These are phyloP conservation scores for Charanyca ferruginea DNA, from an alignment of 2,888 invertebrate species.

Conservation along the genomic window DNA sequence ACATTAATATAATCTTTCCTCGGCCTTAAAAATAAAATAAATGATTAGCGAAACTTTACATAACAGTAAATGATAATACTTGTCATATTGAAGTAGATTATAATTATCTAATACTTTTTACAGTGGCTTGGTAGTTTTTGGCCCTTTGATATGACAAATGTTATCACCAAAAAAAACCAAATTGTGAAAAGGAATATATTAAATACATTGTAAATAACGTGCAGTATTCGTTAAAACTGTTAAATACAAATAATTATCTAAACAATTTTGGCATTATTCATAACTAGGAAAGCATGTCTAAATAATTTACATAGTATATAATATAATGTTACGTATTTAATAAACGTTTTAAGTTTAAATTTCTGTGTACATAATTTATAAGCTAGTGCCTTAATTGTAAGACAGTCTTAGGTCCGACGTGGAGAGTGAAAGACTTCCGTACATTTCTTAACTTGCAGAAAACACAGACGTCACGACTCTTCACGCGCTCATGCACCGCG, in stretches of 20 bases:
- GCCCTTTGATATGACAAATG: slow-evolving; percentile 50
- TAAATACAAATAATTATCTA: slow-evolving; percentile 45
- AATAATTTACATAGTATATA: slow-evolving; percentile 57
- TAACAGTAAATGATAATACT: slow-evolving; percentile 40
- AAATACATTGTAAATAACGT: slow-evolving; percentile 40
- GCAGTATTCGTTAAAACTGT: slow-evolving; percentile 49
- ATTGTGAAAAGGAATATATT: slow-evolving; percentile 18
- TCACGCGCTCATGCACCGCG: neutral
- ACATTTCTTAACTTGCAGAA: neutral
- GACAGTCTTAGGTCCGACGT: slow-evolving; percentile 10
- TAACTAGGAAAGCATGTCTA: slow-evolving; percentile 63
- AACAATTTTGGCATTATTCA: slow-evolving; percentile 64
- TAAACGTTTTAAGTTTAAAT: slow-evolving; percentile 54
- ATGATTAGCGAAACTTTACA: slow-evolving; percentile 47
- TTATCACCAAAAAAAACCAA: slow-evolving; percentile 27
- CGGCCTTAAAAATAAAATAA: slow-evolving; percentile 66
- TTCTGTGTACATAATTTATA: slow-evolving; percentile 56
- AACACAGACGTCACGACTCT: neutral
- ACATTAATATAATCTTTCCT: slow-evolving; percentile 66
- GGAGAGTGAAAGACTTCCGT: neutral
- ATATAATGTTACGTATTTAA: slow-evolving; percentile 61
- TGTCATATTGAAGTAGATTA: slow-evolving; percentile 42
- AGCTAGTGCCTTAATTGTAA: slow-evolving; percentile 30
- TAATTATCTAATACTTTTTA: slow-evolving; percentile 9
- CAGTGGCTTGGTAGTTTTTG: slow-evolving; percentile 9